phyloP scores from a whole-genome alignment of 2,888 invertebrate species.

The Acronicta leporina region DNA sequence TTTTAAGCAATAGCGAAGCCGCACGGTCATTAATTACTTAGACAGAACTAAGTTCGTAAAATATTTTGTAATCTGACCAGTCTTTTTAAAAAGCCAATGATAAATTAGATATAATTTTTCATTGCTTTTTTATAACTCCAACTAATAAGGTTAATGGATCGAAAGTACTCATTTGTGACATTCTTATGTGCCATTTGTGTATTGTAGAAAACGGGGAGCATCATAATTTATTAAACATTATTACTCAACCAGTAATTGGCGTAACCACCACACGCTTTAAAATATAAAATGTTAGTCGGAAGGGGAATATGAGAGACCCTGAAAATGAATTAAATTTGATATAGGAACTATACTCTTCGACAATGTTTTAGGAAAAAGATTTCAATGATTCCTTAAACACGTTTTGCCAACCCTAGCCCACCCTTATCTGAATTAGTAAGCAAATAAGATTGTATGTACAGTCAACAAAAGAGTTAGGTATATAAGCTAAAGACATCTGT shows the following conservation, averaged over 20 bases:
- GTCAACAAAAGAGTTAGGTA: too few species aligned
- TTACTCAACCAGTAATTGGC: constrained; percentile 13
- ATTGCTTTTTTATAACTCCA: constrained; percentile 15
- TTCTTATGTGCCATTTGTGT: constrained; percentile 6
- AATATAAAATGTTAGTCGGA: constrained; percentile 29
- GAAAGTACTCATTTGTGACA: constrained; percentile 15
- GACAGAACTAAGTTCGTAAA: constrained; percentile 5
- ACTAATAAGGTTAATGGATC: constrained; percentile 37
- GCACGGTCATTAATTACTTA: constrained; percentile 5
- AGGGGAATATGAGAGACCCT: not conserved
- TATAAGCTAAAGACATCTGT: too few species aligned
- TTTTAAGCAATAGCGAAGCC: constrained; percentile 4
- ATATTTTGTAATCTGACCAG: constrained; percentile 4
- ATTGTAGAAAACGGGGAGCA: constrained; percentile 10
- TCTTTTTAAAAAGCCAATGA: constrained; percentile 5
- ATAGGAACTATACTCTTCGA: not conserved
- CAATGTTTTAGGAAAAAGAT: not conserved
- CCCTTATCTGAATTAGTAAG: not conserved
- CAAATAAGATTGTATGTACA: not conserved
- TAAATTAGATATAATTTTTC: constrained; percentile 6
- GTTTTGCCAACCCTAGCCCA: too few species aligned
- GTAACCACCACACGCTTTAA: constrained; percentile 29
- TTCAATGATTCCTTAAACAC: too few species aligned
- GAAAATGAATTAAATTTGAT: not conserved
- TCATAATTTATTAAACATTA: constrained; percentile 22